phyloP scores from a whole-genome alignment of 2,113 vertebrate genomes.

The Crotalus horridus region DNA sequence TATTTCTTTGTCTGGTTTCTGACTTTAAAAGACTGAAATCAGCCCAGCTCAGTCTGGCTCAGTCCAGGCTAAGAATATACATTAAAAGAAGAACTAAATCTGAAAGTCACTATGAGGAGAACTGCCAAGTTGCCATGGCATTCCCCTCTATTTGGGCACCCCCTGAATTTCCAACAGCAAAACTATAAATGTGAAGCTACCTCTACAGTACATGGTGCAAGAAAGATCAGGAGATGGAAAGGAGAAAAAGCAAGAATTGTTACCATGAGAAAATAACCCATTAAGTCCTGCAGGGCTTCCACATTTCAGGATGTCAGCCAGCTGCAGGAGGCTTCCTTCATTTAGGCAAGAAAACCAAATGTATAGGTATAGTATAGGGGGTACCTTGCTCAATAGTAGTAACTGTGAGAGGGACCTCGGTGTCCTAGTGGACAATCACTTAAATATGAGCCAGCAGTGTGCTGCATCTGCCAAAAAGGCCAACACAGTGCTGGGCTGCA shows the following conservation, averaged over 20 bases:
- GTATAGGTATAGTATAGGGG: no score
- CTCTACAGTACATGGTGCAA: neutral
- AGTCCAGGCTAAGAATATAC: neutral
- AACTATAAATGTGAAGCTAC: neutral
- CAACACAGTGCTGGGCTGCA: no score
- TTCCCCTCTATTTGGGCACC: neutral
- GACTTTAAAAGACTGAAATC: neutral
- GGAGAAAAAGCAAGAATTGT: neutral
- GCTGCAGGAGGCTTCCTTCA: neutral
- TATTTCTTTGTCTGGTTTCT: neutral
- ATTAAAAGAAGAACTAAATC: neutral
- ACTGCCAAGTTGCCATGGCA: neutral
- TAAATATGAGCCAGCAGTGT: no score
- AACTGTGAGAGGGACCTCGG: no score
- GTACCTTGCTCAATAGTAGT: no score
- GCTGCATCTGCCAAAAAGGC: no score
- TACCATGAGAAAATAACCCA: neutral
- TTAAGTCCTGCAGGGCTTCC: neutral
- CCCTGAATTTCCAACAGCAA: neutral
- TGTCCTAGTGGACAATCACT: no score
- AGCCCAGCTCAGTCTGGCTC: neutral
- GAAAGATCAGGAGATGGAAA: neutral
- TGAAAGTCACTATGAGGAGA: neutral
- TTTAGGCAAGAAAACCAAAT: no score
- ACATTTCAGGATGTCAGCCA: neutral